phyloP scores from a whole-genome alignment of 1,140 invertebrate species.

The Hormaphis cornu region DNA sequence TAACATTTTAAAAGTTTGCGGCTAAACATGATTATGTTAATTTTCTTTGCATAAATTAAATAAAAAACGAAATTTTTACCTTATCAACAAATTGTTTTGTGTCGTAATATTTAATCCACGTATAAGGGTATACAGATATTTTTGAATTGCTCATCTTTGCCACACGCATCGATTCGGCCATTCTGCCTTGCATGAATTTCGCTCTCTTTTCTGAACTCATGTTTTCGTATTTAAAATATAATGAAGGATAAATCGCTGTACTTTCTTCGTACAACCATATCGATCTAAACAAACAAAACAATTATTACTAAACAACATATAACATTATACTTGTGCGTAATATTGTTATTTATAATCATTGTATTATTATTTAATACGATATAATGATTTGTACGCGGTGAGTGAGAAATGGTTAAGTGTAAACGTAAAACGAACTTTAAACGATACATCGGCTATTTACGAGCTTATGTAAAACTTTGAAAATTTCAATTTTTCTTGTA shows the following conservation, averaged over 20 bases:
- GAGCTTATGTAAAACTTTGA: too few species aligned
- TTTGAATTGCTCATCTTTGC: slow-evolving; percentile 38
- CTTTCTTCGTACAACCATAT: slow-evolving; percentile 57
- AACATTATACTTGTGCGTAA: not conserved
- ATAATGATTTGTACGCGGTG: too few species aligned
- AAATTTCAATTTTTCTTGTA: too few species aligned
- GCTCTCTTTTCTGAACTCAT: slow-evolving; percentile 45
- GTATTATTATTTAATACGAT: too few species aligned
- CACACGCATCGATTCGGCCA: slow-evolving; percentile 53
- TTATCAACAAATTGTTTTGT: slow-evolving; percentile 40
- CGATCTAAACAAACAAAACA: slow-evolving; percentile 46
- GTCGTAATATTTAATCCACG: slow-evolving; percentile 62
- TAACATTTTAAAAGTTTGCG: too few species aligned
- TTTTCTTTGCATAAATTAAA: not conserved
- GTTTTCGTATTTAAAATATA: slow-evolving; percentile 51
- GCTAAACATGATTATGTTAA: not conserved
- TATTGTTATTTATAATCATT: too few species aligned
- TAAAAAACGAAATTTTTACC: too few species aligned
- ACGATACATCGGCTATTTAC: too few species aligned
- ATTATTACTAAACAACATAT: not conserved
- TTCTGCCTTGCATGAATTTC: slow-evolving; percentile 51
- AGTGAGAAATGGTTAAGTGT: too few species aligned
- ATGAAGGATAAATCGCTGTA: slow-evolving; percentile 53
- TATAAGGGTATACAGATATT: slow-evolving; percentile 51
- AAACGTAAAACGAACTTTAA: too few species aligned